Conservation (phyloP, 2,113 vertebrate genomes). For the Oncorhynchus mykiss region DNA sequence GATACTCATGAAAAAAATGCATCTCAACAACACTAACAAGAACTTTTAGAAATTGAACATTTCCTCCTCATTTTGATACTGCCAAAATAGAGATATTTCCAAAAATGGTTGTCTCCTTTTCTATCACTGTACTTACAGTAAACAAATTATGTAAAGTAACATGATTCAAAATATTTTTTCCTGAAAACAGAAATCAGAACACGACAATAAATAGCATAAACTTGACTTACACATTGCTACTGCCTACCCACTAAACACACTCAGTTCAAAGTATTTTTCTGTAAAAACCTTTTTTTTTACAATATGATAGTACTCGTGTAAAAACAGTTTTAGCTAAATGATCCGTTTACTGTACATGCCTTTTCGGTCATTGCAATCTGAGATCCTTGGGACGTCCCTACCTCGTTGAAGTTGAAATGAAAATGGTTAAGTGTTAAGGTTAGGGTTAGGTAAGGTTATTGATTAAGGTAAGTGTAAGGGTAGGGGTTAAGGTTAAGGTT, state of each 20-base stretch:
- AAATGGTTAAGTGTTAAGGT: no score
- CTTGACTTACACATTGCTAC: constrained; percentile 4
- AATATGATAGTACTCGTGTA: not conserved
- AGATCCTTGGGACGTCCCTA: no score
- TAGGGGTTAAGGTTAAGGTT: no score
- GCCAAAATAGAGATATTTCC: not conserved
- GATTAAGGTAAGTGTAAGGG: no score
- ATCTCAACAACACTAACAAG: not conserved
- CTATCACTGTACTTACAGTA: not conserved
- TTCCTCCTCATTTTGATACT: not conserved
- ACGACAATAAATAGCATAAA: constrained; percentile 18
- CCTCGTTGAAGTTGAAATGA: no score
- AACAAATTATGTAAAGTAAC: not conserved
- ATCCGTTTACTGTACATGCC: not conserved
- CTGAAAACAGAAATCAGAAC: constrained; percentile 3
- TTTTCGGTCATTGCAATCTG: not conserved
- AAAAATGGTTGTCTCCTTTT: not conserved
- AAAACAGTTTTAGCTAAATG: not conserved
- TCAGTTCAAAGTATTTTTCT: not conserved
- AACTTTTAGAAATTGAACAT: not conserved
- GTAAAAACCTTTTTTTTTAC: not conserved
- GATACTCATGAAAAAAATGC: not conserved
- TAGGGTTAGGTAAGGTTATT: no score
- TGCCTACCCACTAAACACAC: constrained; percentile 13
- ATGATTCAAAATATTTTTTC: constrained; percentile 2